Evolutionary conservation across 2,888 invertebrate genomes (phyloP).

Genomic region (Heliconius cydno): DNA sequence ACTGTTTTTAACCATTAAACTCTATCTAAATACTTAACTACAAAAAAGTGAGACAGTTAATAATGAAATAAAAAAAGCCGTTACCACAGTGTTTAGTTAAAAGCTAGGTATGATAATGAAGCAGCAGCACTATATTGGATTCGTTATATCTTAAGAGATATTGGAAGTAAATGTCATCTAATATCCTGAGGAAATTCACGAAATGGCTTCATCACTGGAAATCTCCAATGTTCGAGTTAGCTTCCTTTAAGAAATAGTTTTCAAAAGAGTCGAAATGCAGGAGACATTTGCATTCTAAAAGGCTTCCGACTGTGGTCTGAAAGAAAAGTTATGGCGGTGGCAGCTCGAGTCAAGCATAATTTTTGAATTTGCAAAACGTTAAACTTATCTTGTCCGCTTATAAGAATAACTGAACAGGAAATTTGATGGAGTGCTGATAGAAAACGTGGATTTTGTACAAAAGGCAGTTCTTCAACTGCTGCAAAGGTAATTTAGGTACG

Average conservation of each 20-base stretch:
- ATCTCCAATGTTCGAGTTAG: constrained; percentile 69
- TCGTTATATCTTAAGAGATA: constrained; percentile 6
- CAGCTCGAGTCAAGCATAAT: constrained; percentile 39
- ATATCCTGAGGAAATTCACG: constrained; percentile 54
- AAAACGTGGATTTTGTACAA: neutral
- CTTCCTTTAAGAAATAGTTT: constrained; percentile 72
- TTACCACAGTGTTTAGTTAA: neutral
- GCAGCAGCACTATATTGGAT: neutral
- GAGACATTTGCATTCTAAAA: constrained; percentile 76
- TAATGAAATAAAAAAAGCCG: neutral
- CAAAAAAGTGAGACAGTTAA: too few relatives aligned
- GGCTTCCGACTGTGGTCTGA: constrained; percentile 60
- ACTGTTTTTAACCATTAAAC: too few relatives aligned
- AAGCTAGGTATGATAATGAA: neutral
- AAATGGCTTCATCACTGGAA: constrained; percentile 63
- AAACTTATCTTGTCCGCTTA: constrained; percentile 38
- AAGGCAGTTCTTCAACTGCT: neutral
- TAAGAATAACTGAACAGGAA: constrained; percentile 43
- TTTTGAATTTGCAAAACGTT: constrained; percentile 38
- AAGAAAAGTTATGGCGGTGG: constrained; percentile 65
- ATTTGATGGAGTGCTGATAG: constrained; percentile 35
- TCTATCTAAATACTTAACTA: neutral
- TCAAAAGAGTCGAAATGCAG: constrained; percentile 72
- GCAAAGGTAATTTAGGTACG: neutral
- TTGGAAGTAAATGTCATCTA: constrained; percentile 22